phyloP scores from a whole-genome alignment of 2,113 vertebrate species.

The Microcebus murinus region DNA sequence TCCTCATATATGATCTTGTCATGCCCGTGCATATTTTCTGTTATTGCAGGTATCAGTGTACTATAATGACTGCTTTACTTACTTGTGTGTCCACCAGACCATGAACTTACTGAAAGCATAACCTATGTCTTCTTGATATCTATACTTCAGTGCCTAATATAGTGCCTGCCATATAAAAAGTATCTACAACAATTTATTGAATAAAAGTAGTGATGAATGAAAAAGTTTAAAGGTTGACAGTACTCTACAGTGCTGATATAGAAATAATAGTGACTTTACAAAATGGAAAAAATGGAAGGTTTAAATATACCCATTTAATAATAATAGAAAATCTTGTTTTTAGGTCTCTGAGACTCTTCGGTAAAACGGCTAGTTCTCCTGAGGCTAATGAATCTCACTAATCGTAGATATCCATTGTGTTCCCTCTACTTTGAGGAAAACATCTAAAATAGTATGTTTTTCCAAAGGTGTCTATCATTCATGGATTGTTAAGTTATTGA shows the following conservation, averaged over 20 bases:
- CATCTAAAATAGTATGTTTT: conserved; percentile 7
- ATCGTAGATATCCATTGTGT: not conserved
- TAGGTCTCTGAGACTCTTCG: not conserved
- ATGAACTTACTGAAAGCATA: not conserved
- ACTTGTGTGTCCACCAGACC: not conserved
- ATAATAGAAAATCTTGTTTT: not conserved
- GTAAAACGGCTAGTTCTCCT: not conserved
- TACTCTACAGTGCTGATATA: not conserved
- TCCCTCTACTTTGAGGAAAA: not conserved
- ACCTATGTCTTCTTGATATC: not conserved
- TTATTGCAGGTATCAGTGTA: accelerated
- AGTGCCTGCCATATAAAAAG: not conserved
- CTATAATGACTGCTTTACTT: not conserved
- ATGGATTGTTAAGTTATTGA: conserved; percentile 14
- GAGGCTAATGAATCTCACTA: not conserved
- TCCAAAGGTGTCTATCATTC: not conserved
- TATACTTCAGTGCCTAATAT: not conserved
- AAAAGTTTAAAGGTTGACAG: not conserved
- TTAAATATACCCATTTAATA: conserved; percentile 9
- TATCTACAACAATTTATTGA: not conserved
- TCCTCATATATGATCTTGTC: not conserved
- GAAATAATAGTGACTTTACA: not conserved
- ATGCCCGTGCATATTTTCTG: not conserved
- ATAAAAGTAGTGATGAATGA: not conserved
- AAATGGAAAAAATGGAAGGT: not conserved